phyloP scores from a whole-genome alignment of 2,888 invertebrate species.

The Rhagonycha lutea region DNA sequence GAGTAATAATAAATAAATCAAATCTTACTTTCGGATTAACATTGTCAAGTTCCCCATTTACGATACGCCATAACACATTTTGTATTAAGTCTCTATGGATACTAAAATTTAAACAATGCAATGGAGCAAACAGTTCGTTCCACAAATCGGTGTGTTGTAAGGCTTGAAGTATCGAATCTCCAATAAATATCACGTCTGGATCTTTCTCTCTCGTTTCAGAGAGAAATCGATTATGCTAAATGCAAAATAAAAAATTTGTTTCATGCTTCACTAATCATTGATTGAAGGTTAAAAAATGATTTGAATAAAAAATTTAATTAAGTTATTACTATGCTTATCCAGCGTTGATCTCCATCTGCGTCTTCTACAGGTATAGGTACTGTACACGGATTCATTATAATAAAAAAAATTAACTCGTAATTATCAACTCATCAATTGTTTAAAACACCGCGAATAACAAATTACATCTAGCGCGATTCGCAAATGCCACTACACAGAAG shows the following conservation, averaged over 20 bases:
- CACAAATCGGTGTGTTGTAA: conserved; percentile 84
- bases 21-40: conserved; percentile 79
- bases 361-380: conserved; percentile 74
- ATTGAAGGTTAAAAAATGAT: conserved; percentile 3
- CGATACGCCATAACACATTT: conserved; percentile 87
- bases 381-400: conserved; percentile 72
- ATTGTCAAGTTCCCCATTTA: conserved; percentile 87
- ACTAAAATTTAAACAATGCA: conserved; percentile 91
- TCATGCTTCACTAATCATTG: conserved; percentile 19
- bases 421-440: background rate
- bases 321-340: conserved; percentile 74
- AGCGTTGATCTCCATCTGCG: conserved; percentile 81
- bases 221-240: conserved; percentile 84
- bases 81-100: conserved; percentile 87
- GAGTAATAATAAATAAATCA: background rate
- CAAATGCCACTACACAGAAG: background rate
- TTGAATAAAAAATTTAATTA: conserved; percentile 10
- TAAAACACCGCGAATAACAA: background rate
- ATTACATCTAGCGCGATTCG: background rate
- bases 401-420: background rate
- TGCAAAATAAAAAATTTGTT: conserved; percentile 33
- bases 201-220: conserved; percentile 86
- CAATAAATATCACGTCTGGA: conserved; percentile 89
- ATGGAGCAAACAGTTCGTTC: conserved; percentile 88
- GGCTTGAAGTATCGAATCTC: conserved; percentile 85